These are phyloP conservation scores for Aegotheles bennettii DNA, from an alignment of 2,113 vertebrate genomes.

Conservation along the genomic window DNA sequence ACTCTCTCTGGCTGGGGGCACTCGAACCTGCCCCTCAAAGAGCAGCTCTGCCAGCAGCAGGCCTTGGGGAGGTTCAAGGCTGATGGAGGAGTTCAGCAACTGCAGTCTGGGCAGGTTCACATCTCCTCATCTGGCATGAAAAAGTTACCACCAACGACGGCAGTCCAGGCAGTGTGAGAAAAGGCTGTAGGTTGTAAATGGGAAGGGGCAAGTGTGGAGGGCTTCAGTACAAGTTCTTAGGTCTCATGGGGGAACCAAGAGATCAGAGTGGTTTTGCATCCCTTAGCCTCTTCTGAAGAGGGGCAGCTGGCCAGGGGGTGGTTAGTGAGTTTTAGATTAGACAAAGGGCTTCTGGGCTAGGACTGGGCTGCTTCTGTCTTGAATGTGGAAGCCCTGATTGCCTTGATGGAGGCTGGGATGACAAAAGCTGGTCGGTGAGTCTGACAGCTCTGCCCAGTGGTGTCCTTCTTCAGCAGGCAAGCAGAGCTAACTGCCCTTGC, in stretches of 20 bases:
- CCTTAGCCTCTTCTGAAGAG: not conserved
- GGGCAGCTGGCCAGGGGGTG: not conserved
- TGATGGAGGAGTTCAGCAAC: not conserved
- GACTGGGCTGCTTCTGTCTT: not conserved
- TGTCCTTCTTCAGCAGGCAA: not conserved
- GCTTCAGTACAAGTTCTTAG: not conserved
- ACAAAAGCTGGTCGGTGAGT: not conserved
- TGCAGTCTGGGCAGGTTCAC: not conserved
- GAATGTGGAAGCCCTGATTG: not conserved
- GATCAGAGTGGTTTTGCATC: not conserved
- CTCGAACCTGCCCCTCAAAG: not conserved
- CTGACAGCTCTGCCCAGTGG: not conserved
- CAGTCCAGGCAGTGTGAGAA: not conserved
- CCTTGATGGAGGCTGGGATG: not conserved
- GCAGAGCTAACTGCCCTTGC: not conserved
- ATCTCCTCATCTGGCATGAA: not conserved
- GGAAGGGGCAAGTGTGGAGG: not conserved
- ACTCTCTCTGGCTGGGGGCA: not conserved
- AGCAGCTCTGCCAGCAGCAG: not conserved
- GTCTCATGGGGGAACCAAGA: not conserved
- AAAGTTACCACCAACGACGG: not conserved
- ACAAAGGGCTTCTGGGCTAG: not conserved
- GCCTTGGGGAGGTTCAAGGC: fast-evolving
- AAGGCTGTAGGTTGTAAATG: not conserved
- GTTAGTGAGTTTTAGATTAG: not conserved